Evolutionary conservation across 2,113 vertebrate species (phyloP).

Genomic region (Gymnarchus niloticus): DNA sequence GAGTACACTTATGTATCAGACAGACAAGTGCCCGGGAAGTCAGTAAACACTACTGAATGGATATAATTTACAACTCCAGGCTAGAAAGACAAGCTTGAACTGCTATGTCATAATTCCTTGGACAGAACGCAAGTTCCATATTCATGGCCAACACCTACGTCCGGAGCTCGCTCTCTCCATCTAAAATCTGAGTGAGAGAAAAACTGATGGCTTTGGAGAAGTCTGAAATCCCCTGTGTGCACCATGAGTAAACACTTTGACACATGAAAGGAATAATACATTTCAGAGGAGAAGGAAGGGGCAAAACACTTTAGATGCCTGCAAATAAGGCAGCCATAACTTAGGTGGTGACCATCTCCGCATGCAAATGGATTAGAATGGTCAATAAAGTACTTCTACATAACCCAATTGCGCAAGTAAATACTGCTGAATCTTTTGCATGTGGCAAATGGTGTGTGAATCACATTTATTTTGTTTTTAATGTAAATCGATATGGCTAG

Average conservation of each 20-base stretch:
- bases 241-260: background rate
- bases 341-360: background rate
- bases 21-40: background rate
- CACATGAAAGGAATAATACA: constrained; percentile 17
- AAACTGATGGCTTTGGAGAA: constrained; percentile 24
- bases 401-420: background rate
- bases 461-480: background rate
- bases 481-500: background rate
- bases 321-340: background rate
- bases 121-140: background rate
- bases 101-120: background rate
- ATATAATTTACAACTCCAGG: background rate
- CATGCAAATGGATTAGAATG: background rate
- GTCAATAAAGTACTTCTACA: background rate
- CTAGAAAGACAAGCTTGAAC: background rate
- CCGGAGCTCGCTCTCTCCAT: background rate
- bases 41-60: background rate
- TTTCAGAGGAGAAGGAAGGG: background rate
- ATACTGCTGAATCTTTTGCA: background rate
- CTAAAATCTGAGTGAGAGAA: constrained; percentile 6
- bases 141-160: constrained; percentile 15
- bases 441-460: too few species aligned
- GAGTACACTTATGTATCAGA: background rate
- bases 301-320: background rate
- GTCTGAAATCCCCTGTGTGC: background rate